A percentile compares a stretch with the other conserved stretches of the same genome.
These are phyloP conservation scores for Solea solea DNA, from an alignment of 2,113 vertebrate species.

Conservation along the genomic window DNA sequence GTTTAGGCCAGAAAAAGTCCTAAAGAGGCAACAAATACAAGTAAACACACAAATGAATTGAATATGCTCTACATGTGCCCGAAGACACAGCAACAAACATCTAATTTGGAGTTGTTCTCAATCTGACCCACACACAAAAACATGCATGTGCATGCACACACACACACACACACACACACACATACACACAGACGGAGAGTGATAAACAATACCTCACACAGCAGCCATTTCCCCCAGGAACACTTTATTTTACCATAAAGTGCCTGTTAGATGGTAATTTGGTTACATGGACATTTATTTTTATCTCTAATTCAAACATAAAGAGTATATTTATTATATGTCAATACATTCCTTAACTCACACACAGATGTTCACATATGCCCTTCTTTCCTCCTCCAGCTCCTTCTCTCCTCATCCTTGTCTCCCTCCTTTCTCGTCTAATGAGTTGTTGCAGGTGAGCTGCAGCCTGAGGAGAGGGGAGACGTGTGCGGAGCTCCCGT, in stretches of 20 bases:
- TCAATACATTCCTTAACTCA: not conserved
- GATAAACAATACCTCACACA: conserved; percentile 22
- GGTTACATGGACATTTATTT: not conserved
- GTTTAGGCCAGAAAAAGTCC: no score
- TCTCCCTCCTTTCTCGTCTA: conserved; percentile 44
- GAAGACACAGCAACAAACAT: conserved; percentile 63
- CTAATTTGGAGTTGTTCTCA: conserved; percentile 57
- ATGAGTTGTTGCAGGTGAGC: conserved; percentile 68
- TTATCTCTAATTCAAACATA: conserved; percentile 18
- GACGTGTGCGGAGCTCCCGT: not conserved
- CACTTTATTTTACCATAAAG: conserved; percentile 4
- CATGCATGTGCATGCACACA: conserved; percentile 13
- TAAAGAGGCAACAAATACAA: no score
- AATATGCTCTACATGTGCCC: conserved; percentile 40
- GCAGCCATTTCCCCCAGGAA: conserved; percentile 21
- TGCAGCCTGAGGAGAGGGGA: conserved; percentile 26
- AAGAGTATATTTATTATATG: not conserved
- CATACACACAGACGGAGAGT: no score
- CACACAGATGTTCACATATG: conserved; percentile 15
- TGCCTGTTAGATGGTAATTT: no score
- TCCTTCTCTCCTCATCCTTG: not conserved
- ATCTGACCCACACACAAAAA: conserved; percentile 43
- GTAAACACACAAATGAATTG: not conserved
- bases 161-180: not conserved
- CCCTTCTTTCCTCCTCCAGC: conserved; percentile 12